Percentiles rank a stretch among this genome's conserved stretches.
These are phyloP conservation scores for Epinotia demarniana DNA, from an alignment of 2,888 invertebrate genomes.

Conservation along the genomic window DNA sequence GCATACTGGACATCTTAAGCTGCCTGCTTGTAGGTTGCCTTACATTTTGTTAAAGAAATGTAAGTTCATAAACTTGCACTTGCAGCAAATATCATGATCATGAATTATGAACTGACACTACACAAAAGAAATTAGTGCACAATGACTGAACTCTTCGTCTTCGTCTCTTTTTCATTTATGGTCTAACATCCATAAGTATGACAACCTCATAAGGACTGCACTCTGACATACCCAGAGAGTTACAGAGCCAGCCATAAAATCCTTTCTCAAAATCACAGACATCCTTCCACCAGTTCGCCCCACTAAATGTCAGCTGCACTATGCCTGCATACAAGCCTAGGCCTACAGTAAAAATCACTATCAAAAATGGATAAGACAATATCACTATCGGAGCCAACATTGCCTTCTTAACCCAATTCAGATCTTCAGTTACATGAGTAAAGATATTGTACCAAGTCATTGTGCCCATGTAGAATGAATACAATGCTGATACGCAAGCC, in stretches of 20 bases:
- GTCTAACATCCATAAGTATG: conserved; percentile 85
- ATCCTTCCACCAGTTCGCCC: conserved; percentile 88
- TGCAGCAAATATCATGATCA: neutral
- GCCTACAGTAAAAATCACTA: conserved; percentile 86
- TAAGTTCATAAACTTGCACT: neutral
- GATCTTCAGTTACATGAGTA: conserved; percentile 88
- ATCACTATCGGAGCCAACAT: conserved; percentile 88
- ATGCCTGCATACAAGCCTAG: conserved; percentile 88
- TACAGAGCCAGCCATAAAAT: conserved; percentile 91
- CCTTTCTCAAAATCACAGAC: conserved; percentile 91
- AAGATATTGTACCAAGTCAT: conserved; percentile 91
- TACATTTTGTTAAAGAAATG: neutral
- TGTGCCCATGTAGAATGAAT: conserved; percentile 90
- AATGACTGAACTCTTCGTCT: conserved; percentile 1
- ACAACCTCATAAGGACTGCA: conserved; percentile 91
- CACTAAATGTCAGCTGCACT: conserved; percentile 88
- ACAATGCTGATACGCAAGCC: conserved; percentile 85
- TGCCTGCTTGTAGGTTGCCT: neutral
- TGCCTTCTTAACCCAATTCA: conserved; percentile 85
- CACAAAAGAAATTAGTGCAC: too few relatives aligned
- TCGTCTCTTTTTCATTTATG: conserved; percentile 49
- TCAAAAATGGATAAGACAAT: conserved; percentile 88
- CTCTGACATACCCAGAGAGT: conserved; percentile 86
- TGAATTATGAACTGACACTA: neutral
- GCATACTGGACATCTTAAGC: too few relatives aligned